phyloP scores from a whole-genome alignment of 92 coral and sea anemone genomes.

The Desmophyllum pertusum region DNA sequence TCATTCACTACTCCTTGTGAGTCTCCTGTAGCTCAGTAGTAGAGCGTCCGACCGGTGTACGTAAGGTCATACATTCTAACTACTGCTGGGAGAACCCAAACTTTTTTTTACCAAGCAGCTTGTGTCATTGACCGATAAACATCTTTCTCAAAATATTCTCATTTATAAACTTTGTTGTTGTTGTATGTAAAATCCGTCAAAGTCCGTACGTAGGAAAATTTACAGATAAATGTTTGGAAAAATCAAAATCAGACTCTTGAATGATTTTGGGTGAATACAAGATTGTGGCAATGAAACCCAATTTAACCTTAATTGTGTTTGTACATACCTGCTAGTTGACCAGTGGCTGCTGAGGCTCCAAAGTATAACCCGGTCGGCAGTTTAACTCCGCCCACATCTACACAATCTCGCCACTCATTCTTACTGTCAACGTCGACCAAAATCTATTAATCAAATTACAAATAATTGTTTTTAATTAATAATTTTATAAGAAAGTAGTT shows the following conservation, averaged over 20 bases:
- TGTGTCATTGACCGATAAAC: too few species aligned
- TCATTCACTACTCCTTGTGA: too few species aligned
- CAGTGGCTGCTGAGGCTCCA: conserved; percentile 97
- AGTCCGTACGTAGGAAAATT: neutral
- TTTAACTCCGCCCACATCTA: conserved; percentile 88
- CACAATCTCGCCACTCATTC: conserved; percentile 89
- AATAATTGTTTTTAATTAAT: neutral
- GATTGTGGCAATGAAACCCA: too few species aligned
- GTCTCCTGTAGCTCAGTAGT: too few species aligned
- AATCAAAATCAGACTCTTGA: neutral
- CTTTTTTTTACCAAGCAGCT: too few species aligned
- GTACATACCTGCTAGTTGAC: conserved; percentile 90
- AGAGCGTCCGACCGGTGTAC: too few species aligned
- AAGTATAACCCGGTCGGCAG: conserved; percentile 90
- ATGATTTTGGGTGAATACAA: too few species aligned
- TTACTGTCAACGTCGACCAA: conserved; percentile 83
- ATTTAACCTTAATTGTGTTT: too few species aligned
- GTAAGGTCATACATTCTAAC: too few species aligned
- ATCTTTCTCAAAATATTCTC: too few species aligned
- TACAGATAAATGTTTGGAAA: neutral
- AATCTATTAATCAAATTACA: conserved; percentile 43
- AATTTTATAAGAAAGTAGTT: neutral
- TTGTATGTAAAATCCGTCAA: neutral
- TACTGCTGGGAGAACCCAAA: too few species aligned
- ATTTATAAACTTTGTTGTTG: too few species aligned